These are phyloP conservation scores for Pseudachorutes palmiensis DNA, from an alignment of 1,140 invertebrate species.

Conservation along the genomic window DNA sequence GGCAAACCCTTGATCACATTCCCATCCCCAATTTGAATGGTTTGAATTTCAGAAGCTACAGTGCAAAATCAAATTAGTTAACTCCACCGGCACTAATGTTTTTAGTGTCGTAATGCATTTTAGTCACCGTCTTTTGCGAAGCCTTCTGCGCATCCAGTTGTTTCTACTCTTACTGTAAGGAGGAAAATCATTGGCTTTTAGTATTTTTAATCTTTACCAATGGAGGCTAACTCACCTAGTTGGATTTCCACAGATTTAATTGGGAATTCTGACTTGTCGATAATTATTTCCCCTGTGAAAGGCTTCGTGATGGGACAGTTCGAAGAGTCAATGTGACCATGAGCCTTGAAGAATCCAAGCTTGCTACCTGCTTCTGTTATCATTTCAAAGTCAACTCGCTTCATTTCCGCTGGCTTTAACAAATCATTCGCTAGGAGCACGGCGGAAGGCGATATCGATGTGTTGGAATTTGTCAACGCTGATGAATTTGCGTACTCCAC, in stretches of 20 bases:
- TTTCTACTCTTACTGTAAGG: slow-evolving; percentile 71
- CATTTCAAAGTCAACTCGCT: slow-evolving; percentile 36
- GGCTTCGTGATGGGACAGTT: slow-evolving; percentile 75
- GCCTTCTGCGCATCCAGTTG: slow-evolving; percentile 89
- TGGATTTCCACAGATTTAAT: slow-evolving; percentile 93
- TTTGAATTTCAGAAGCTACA: slow-evolving; percentile 92
- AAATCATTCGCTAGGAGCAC: slow-evolving; percentile 12
- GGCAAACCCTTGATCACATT: slow-evolving; percentile 69
- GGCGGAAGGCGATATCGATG: neutral
- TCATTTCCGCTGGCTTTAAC: slow-evolving; percentile 30
- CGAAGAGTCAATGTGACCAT: slow-evolving; percentile 62
- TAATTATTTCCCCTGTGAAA: slow-evolving; percentile 77
- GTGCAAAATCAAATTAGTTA: neutral
- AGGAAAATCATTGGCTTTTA: neutral
- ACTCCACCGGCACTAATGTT: neutral
- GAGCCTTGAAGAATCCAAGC: slow-evolving; percentile 33
- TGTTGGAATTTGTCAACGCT: neutral
- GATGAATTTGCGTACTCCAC: slow-evolving; percentile 63
- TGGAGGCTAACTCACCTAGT: too few species aligned
- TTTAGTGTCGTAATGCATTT: too few species aligned
- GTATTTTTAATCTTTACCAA: neutral
- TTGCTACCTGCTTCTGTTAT: slow-evolving; percentile 34
- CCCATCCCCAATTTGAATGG: slow-evolving; percentile 92
- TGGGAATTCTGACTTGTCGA: slow-evolving; percentile 54
- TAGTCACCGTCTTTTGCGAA: slow-evolving; percentile 79